Conservation (phyloP, 23 tunicate genomes). For the Aplidium turbinatum region DNA sequence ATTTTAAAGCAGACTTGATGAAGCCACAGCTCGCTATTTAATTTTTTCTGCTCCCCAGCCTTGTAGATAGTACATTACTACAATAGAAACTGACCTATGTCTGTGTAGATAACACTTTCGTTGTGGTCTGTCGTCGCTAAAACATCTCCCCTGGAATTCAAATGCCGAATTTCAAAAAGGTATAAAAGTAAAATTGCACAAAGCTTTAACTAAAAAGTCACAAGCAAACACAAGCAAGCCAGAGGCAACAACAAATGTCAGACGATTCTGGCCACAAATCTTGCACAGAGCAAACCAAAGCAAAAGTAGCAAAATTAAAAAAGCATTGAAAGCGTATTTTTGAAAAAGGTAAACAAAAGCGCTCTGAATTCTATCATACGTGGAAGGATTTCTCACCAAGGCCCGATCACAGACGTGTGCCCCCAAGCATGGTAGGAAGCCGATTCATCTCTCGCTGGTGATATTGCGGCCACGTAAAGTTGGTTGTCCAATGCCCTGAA, state of each 20-base stretch:
- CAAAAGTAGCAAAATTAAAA: too few species aligned
- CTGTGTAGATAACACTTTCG: slow-evolving; percentile 58
- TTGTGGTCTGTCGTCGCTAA: slow-evolving; percentile 63
- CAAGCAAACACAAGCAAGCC: too few species aligned
- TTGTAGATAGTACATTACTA: not conserved
- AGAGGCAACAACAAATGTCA: too few species aligned
- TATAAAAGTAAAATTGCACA: too few species aligned
- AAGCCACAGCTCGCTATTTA: not conserved
- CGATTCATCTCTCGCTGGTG: slow-evolving; percentile 87
- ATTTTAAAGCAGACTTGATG: too few species aligned
- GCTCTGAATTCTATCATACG: too few species aligned
- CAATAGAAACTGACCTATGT: slow-evolving; percentile 49
- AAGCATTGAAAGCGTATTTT: too few species aligned
- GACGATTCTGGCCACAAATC: too few species aligned
- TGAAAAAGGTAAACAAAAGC: too few species aligned
- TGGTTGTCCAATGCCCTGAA: slow-evolving; percentile 91
- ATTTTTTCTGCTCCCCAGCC: not conserved
- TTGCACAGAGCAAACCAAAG: too few species aligned
- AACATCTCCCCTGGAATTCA: slow-evolving; percentile 70
- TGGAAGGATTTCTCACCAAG: slow-evolving; percentile 71
- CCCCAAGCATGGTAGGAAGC: slow-evolving; percentile 93
- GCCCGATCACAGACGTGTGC: slow-evolving; percentile 67
- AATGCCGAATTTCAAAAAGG: too few species aligned
- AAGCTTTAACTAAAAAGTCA: too few species aligned
- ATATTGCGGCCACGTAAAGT: slow-evolving; percentile 77